Percentiles rank a stretch among this genome's conserved stretches.
Conservation (phyloP, 2,888 invertebrate species). For the Phasia obesa region DNA sequence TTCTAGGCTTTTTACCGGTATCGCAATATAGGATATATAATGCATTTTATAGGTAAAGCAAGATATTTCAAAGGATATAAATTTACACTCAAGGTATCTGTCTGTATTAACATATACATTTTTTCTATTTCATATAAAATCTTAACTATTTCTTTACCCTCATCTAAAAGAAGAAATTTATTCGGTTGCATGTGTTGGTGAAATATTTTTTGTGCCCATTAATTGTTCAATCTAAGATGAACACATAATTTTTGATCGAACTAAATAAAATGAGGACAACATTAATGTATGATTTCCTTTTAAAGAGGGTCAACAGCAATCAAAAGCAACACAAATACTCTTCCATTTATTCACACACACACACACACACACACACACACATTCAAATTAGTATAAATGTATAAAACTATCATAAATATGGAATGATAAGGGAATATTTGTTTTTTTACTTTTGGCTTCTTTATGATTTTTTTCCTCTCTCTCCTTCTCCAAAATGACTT, state of each 20-base stretch:
- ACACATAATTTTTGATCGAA: conserved; percentile 82
- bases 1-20: too few relatives aligned
- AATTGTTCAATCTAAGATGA: conserved; percentile 81
- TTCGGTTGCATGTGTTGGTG: conserved; percentile 77
- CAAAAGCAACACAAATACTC: too few relatives aligned
- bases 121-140: neutral
- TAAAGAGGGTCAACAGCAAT: conserved; percentile 62
- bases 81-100: too few relatives aligned
- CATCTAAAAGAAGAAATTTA: neutral
- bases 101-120: too few relatives aligned
- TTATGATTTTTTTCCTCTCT: conserved; percentile 55
- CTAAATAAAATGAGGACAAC: conserved; percentile 40
- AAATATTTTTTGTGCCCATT: conserved; percentile 81
- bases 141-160: neutral
- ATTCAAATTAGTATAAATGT: neutral
- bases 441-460: conserved; percentile 69
- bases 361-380: conserved; percentile 13
- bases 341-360: too few relatives aligned
- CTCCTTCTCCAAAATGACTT: too few relatives aligned
- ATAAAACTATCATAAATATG: conserved; percentile 59
- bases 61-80: too few relatives aligned
- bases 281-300: conserved; percentile 57
- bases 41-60: too few relatives aligned
- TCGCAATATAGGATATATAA: too few relatives aligned
- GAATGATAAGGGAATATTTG: conserved; percentile 66